Evolutionary conservation across 2,113 vertebrate species (phyloP), one percentile per base, ranked within the genome.

Genomic region (Ciconia boyciana): DNA sequence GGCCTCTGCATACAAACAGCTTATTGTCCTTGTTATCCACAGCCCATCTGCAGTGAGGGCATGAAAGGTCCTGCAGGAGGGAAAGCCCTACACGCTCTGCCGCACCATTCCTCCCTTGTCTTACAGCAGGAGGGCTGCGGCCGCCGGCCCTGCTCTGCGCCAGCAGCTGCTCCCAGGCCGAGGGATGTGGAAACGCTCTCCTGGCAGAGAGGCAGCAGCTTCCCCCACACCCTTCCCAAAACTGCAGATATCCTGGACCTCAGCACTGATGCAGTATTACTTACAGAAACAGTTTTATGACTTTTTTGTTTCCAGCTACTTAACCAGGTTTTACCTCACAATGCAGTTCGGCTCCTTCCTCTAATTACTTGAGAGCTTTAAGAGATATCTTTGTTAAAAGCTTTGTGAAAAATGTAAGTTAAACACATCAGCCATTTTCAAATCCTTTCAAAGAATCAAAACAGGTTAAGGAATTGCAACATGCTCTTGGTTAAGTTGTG

Each of bases 141-240:
- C 31, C 24, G 3, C 57, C 6, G 20, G 83, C 49, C 62, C 69
- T 60, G 46, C 52, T 60, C 54, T 16, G 57, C 2, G 1, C 22
- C 43, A 39, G 43, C 34, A 16, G 4, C 46, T 17, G 69, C 78
- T 66, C 44, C 65, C 10, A 16, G 24, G 49, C 26, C 5, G 3
- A 41, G 57, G n/a, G 36, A 6, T 5, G n/a, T 1, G 1, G 24
- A 39, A 55, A 20, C 0, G 1, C 7, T 11, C 34, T 39, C 19
- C 12, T 7, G 44, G 54, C 68, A 58, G 26, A 25, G 60, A 16
- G 32, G 68, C 32, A 39, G 54, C 60, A 74, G 52, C 68, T 43
- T 49, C 44, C 46, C 26, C 34, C 13, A 3, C 20, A 14, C 13
- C 39, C 51, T 49, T 21, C 72, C 44, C 81, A 29, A n/a, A 16